Evolutionary conservation across 1,140 invertebrate species (phyloP), one percentile per base, ranked within the genome.

Genomic region (Apis mellifera): DNA sequence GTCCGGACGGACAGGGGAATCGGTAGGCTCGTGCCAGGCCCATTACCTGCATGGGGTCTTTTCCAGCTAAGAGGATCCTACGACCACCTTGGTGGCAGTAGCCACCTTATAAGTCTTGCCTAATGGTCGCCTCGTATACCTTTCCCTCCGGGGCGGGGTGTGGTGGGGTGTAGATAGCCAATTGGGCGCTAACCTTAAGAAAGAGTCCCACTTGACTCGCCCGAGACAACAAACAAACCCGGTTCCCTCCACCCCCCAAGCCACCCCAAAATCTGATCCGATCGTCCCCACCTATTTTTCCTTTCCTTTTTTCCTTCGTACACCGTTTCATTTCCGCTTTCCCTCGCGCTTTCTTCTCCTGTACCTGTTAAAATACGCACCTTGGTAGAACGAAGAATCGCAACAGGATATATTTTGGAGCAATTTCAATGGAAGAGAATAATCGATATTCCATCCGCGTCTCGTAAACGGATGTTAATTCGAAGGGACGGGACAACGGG

Each of bases 141-240:
- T 89, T 90, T 84, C 74, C 82, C 82, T 72, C 12, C 68, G 72
- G 77, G 77, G 74, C 78, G 82, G 13, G 4, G 84, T 32, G 32
- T 32, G 19, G 76, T 48, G 74, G 83, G 88, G 86, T 83, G 86
- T 78, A 26, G 77, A 84, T 82, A 83, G 84, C 86, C 90, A 89
- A 88, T 90, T 91, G 88, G 86, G 86, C 86, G 90, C 85, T 91
- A 89, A 91, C 85, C 84, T 84, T 84, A 81, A 42, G 76, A 83
- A 79, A 84, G 32, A 32, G 82, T 74, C 54, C 88, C 88, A 91
- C 90, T 91, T 91, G 90, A 91, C 90, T 90, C 83, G 59, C 17
- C 2, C 48, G 52, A 55, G 42, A 85, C 76, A 76, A 78, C 84
- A 85, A 85, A 85, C 80, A 82, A 77, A 73, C 72, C 68, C 21